Evolutionary conservation across 2,797 vertebrate genomes (phyloP), one percentile per base, ranked within the genome.

Genomic region (Sciaenops ocellatus): DNA sequence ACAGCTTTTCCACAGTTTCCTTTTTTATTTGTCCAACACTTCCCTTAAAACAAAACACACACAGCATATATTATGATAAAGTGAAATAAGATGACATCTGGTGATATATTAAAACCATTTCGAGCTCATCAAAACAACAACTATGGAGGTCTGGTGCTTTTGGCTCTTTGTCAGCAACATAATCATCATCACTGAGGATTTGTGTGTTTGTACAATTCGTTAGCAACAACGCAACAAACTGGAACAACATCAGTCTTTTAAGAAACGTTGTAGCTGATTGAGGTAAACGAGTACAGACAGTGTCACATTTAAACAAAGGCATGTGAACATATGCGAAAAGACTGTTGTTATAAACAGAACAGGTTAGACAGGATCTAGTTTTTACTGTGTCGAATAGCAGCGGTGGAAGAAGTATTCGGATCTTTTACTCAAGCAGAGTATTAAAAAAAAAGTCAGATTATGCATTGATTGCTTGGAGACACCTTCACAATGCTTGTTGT

Each of bases 291-390:
- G 50, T 50, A 62, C 7, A 56, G 57, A 54, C 62, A 57, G 11
- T 50, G 30, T 26, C 1, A 11, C 4, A 1, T 24, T 63, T 1
- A 65, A 3, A 20, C 5, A 65, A 38, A 48, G 4, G 1, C 24
- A 12, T 69, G 56, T 34, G 7, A 22, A 52, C 4, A 10, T 1
- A 13, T 26, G 42, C 3, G 13, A 48, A 8, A n/a, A 38, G 6
- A 75, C 34, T 76, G 48, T 42, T 60, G 18, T n/a, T 38, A 30
- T 22, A 26, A 52, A 64, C 15, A 41, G 3, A 57, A 87, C 88
- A 64, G 0, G 81, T 85, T 76, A 16, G 38, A 63, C 90, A 30
- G 55, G 71, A 70, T 80, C 44, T 77, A 42, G 22, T 20, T n/a
- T 55, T 17, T 44, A 41, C 10, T 4, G 13, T 5, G 42, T 5